Conservation (phyloP, 64 coral and sea anemone species). For the Porites australiensis region DNA sequence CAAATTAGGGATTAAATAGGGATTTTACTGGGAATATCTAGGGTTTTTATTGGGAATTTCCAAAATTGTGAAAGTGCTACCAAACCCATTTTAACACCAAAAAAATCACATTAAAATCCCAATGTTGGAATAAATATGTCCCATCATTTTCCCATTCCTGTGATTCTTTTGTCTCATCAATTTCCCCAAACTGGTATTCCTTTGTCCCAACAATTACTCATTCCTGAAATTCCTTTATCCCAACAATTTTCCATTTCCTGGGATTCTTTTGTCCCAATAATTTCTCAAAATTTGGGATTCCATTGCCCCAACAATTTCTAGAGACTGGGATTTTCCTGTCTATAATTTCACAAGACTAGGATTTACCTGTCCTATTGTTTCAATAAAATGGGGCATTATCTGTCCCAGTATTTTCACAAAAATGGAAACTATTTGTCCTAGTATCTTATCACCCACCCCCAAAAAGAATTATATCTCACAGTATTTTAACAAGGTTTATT, state of each 20-base stretch:
- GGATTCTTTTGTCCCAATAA: background rate
- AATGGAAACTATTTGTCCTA: background rate
- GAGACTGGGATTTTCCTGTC: background rate
- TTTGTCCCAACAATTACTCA: constrained; percentile 11
- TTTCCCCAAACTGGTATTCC: constrained; percentile 28
- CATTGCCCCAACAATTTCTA: background rate
- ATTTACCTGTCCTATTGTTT: background rate
- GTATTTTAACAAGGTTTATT: no score
- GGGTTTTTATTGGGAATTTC: constrained; percentile 19
- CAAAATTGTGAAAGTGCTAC: constrained; percentile 63
- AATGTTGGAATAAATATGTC: constrained; percentile 19
- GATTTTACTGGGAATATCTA: constrained; percentile 8
- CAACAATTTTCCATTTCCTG: background rate
- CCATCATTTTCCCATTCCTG: constrained; percentile 39
- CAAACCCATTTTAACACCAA: constrained; percentile 39
- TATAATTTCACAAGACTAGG: background rate
- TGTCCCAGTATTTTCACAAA: background rate
- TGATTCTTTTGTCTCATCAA: constrained; percentile 6
- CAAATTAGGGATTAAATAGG: constrained; percentile 1
- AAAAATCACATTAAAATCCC: constrained; percentile 35
- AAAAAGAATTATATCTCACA: background rate
- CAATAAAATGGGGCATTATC: background rate
- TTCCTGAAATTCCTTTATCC: background rate
- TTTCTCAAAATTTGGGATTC: background rate
- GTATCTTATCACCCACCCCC: background rate